Base-by-base conservation (phyloP, 2,797 vertebrate species). In the Galaxias olidus region DNA sequence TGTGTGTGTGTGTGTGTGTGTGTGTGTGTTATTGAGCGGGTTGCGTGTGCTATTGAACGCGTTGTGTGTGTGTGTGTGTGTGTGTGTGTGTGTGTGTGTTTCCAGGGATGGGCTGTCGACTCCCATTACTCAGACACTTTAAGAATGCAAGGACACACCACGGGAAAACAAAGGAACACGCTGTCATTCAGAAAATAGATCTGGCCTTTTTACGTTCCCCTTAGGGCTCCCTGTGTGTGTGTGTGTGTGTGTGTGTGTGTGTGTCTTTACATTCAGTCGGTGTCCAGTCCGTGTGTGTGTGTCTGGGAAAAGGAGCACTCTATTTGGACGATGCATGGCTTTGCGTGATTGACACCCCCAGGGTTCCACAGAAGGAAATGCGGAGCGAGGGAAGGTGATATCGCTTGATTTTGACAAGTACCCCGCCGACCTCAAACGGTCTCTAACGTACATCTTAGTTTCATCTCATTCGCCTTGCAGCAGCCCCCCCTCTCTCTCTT, bases 371-470 rank as follows among this genome's bases (percentile, higher is more conserved):
- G 59, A 57, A 78, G 75, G 73, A 76, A 74, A 56, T 3, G 70
- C 71, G 44, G 68, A 73, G 76, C 84, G 79, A 77, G 84, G 77
- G 78, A 68, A 70, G 78, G 84, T 87, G 86, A 91, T 88, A 86
- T 87, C 87, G 85, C 81, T 84, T 82, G 87, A 89, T 90, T 90
- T 88, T 91, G 90, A 91, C 89, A 90, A 85, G 84, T 71, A 58
- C 74, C 80, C 86, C 88, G 88, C 82, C 87, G 88, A 87, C 88
- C 88, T 89, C 86, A 89, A 87, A 91, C 88, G 87, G 88, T 69
- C 66, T 87, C 73, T 87, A 90, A 91, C 85, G 87, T 75, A 83
- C 73, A 75, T 84, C 77, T 76, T 81, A 78, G 78, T 71, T 77
- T 69, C 85, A 75, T 79, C 74, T 79, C 85, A 70, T 46, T 40